Conservation (phyloP, 1,140 invertebrate species). For the Euschistus heros region DNA sequence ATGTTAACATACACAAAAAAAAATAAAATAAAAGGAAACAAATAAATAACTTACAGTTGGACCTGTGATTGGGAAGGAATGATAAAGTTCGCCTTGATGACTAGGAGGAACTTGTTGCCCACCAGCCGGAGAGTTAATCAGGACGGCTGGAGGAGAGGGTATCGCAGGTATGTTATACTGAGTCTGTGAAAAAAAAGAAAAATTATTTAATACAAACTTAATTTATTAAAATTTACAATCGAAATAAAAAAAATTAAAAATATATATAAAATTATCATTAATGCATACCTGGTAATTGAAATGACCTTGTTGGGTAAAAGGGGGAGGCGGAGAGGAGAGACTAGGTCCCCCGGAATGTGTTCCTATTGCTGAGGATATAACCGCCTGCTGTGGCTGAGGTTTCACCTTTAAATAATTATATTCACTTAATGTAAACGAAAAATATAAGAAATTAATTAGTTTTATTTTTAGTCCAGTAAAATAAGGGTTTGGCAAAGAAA, state of each 20-base stretch:
- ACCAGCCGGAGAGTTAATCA: slow-evolving; percentile 52
- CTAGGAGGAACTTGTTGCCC: slow-evolving; percentile 47
- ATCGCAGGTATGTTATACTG: slow-evolving; percentile 68
- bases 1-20: neutral
- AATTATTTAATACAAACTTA: slow-evolving; percentile 1
- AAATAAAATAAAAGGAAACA: neutral
- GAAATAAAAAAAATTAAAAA: neutral
- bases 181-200: slow-evolving; percentile 29
- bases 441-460: no score
- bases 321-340: slow-evolving; percentile 35
- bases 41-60: slow-evolving; percentile 15
- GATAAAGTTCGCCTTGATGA: slow-evolving; percentile 61
- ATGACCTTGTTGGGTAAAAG: slow-evolving; percentile 38
- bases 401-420: slow-evolving; percentile 45
- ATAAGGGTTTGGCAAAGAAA: no score
- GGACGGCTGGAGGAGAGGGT: slow-evolving; percentile 66
- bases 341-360: slow-evolving; percentile 13
- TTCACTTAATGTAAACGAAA: no score
- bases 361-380: slow-evolving; percentile 29
- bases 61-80: slow-evolving; percentile 22
- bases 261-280: slow-evolving; percentile 26
- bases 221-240: slow-evolving; percentile 24
- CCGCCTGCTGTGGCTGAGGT: slow-evolving; percentile 55
- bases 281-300: slow-evolving; percentile 45
- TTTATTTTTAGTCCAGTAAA: no score